phyloP scores from a whole-genome alignment of 2,797 vertebrate genomes.

The Syngnathus acus region DNA sequence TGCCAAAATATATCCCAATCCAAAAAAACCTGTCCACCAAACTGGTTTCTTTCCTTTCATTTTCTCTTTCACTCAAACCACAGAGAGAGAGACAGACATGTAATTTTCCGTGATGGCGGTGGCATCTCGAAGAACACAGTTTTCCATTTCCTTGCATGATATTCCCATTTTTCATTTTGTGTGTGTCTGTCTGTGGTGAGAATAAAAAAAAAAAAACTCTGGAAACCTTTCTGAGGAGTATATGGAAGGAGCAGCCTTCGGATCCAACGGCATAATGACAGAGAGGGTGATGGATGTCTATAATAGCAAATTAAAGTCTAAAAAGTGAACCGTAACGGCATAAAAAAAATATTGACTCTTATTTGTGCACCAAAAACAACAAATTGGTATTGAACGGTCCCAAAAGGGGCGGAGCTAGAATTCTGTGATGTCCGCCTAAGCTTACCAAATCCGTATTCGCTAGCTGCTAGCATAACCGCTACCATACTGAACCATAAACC shows the following conservation, averaged over 20 bases:
- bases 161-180: conserved; percentile 19
- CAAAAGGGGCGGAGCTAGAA: not conserved
- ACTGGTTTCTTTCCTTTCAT: conserved; percentile 27
- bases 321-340: no score
- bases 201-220: conserved; percentile 8
- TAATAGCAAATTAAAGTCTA: no score
- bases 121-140: conserved; percentile 31
- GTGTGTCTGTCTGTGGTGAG: conserved; percentile 31
- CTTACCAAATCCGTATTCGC: no score
- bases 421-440: no score
- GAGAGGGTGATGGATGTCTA: conserved; percentile 16
- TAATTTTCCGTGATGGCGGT: conserved; percentile 38
- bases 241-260: conserved; percentile 24
- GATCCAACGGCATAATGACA: conserved; percentile 61
- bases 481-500: not conserved
- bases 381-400: no score
- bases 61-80: conserved; percentile 35
- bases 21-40: not conserved
- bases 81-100: conserved; percentile 25
- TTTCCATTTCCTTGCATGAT: conserved; percentile 34
- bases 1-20: no score
- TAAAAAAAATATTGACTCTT: no score
- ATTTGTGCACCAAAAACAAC: no score
- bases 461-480: no score
- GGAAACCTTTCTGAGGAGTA: conserved; percentile 21